Evolutionary conservation across 30 jellyfish, hydroid and myxozoan species (phyloP).

Genomic region (Cassiopea xamachana): DNA sequence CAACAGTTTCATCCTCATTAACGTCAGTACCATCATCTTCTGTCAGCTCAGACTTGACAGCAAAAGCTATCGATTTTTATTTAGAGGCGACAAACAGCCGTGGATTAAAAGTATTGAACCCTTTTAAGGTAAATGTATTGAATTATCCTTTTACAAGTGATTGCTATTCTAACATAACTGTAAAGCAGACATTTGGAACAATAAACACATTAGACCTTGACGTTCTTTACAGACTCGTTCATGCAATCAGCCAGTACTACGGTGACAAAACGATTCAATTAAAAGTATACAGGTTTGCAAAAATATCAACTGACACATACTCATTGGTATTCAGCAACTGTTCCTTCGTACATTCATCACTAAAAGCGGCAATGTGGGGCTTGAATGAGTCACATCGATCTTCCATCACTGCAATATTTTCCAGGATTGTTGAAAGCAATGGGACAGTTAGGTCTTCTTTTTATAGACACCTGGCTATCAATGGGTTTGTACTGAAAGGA

Average conservation of each 20-base stretch:
- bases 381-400: slow-evolving; percentile 67
- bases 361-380: slow-evolving; percentile 77
- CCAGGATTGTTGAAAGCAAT: slow-evolving; percentile 45
- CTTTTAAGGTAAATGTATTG: slow-evolving; percentile 42
- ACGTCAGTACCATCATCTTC: neutral
- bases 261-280: slow-evolving; percentile 26
- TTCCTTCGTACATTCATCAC: slow-evolving; percentile 68
- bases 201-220: slow-evolving; percentile 41
- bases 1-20: neutral
- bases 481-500: slow-evolving; percentile 52
- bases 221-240: slow-evolving; percentile 67
- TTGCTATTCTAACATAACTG: slow-evolving; percentile 53
- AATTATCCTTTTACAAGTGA: slow-evolving; percentile 83
- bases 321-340: slow-evolving; percentile 82
- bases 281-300: slow-evolving; percentile 70
- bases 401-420: slow-evolving; percentile 66
- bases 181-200: slow-evolving; percentile 48
- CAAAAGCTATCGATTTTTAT: slow-evolving; percentile 12
- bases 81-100: slow-evolving; percentile 89
- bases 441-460: slow-evolving; percentile 56
- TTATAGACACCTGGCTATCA: slow-evolving; percentile 13
- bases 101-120: slow-evolving; percentile 34
- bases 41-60: neutral
- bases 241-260: slow-evolving; percentile 57
- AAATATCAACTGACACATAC: slow-evolving; percentile 23